These are phyloP conservation scores for Psix sp. DNA, from an alignment of 1,140 invertebrate genomes.

Conservation along the genomic window DNA sequence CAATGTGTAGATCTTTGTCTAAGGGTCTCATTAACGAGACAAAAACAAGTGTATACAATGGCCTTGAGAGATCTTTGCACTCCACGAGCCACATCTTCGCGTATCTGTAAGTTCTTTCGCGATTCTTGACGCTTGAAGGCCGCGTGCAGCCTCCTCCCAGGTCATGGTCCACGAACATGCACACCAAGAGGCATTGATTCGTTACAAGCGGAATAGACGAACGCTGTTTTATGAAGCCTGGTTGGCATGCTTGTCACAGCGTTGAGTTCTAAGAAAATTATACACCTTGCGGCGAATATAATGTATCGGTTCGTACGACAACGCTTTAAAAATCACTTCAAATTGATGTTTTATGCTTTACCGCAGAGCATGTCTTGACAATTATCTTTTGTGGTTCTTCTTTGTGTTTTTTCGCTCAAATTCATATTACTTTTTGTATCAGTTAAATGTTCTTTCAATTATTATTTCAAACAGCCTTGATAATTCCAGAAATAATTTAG, in stretches of 20 bases:
- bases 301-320: no score
- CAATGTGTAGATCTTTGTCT: no score
- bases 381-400: no score
- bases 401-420: no score
- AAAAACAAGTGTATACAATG: conserved; percentile 65
- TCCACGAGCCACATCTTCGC: conserved; percentile 63
- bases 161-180: conserved; percentile 66
- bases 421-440: no score
- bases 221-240: conserved; percentile 29
- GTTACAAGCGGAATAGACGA: conserved; percentile 41
- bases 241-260: conserved; percentile 31
- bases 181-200: conserved; percentile 50
- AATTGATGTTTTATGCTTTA: no score
- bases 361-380: no score
- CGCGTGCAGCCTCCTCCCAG: conserved; percentile 62
- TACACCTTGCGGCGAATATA: conserved; percentile 27
- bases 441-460: no score
- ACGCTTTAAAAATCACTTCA: no score
- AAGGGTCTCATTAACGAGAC: conserved; percentile 70
- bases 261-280: conserved; percentile 31
- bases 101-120: conserved; percentile 50
- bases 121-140: conserved; percentile 66
- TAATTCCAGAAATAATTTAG: no score
- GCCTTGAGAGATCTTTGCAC: conserved; percentile 75
- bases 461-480: no score